Evolutionary conservation across 2,113 vertebrate genomes (phyloP), one percentile per base, ranked within the genome.

Genomic region (Eublepharis macularius): DNA sequence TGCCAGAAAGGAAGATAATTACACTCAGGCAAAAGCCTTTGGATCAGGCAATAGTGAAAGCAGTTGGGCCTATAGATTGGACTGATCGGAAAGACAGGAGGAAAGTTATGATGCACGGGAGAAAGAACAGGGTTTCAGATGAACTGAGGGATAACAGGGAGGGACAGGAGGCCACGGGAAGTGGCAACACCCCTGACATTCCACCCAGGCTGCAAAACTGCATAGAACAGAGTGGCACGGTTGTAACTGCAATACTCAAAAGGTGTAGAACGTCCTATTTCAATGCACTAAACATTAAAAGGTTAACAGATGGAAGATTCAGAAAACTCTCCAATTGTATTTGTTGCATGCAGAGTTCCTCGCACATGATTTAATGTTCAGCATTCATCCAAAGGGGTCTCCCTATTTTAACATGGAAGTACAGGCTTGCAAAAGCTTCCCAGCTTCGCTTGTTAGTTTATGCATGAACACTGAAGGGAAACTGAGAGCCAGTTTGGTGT

Each of bases 351-450:
- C 26, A 19, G 7, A 72, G 32, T 69, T 47, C 24, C 29, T 29
- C 47, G 73, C 51, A 41, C 2, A 34, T 7, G 17, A 11, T 73
- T 57, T 41, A 24, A 32, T 74, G 49, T 8, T 12, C 0, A 80
- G 14, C 39, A 9, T 16, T 14, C 4, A 47, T 2, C 11, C 36
- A 47, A n/a, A 78, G 92, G 93, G 85, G 91, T 75, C 89, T 92
- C 94, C 90, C 91, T 21, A 93, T 95, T 96, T 94, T 93, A 96
- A 96, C 95, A 94, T 95, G 95, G 93, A 95, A 92, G 91, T 93
- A 89, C 90, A 95, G 96, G 95, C 94, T 96, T 91, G 85, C 75
- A 49, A 12, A 95, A 96, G 95, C 95, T 96, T 96, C 94, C 93
- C 94, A 95, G 95, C 96, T 96, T 95, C n/a, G n/a, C 93, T 57